Evolutionary conservation across 2,797 vertebrate genomes (phyloP).

Genomic region (Eulemur albifrons): DNA sequence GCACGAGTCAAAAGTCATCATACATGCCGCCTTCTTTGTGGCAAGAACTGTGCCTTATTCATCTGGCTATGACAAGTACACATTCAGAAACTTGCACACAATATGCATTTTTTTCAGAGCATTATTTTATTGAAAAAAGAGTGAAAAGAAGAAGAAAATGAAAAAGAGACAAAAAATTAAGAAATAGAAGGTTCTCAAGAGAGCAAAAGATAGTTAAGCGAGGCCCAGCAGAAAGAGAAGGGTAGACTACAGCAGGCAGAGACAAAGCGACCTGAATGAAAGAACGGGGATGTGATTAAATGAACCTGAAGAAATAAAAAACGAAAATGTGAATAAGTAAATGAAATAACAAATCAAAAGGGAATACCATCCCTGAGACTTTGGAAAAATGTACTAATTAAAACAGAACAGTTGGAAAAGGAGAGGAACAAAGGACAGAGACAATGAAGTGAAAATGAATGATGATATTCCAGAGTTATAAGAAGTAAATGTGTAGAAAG

Average conservation of each 20-base stretch:
- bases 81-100: neutral
- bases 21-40: neutral
- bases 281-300: neutral
- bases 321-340: neutral
- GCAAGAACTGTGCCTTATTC: neutral
- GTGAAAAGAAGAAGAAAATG: neutral
- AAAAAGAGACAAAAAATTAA: neutral
- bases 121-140: conserved; percentile 19
- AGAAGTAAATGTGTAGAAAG: neutral
- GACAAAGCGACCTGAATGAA: neutral
- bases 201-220: neutral
- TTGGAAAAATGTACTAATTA: neutral
- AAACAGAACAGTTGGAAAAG: neutral
- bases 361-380: neutral
- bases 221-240: neutral
- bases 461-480: neutral
- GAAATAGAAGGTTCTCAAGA: neutral
- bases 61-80: neutral
- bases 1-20: neutral
- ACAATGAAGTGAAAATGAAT: conserved; percentile 19
- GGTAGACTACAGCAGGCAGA: neutral
- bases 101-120: neutral
- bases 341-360: neutral
- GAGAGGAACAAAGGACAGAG: neutral
- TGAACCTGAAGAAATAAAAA: neutral